These are phyloP conservation scores for Thecophora atra DNA, from an alignment of 2,888 invertebrate genomes.

Conservation along the genomic window DNA sequence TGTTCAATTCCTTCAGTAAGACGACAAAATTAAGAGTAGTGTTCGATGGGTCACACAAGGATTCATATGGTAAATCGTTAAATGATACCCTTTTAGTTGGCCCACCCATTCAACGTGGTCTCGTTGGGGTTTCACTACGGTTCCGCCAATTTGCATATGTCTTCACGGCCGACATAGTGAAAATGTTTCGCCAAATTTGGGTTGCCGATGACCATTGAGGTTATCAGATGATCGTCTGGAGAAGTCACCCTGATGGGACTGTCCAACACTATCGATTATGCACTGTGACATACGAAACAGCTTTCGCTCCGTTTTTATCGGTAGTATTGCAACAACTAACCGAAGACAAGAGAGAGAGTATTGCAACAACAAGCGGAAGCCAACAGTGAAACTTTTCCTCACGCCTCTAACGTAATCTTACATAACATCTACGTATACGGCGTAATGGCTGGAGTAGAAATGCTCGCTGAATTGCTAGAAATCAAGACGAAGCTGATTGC, in stretches of 20 bases:
- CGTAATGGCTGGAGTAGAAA: neutral
- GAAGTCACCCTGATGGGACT: neutral
- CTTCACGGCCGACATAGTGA: too few species aligned
- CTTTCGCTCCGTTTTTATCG: conserved; percentile 3
- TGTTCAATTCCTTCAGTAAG: too few species aligned
- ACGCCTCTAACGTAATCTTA: too few species aligned
- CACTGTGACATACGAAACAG: neutral
- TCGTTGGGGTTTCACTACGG: too few species aligned
- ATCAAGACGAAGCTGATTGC: neutral
- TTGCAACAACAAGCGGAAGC: too few species aligned
- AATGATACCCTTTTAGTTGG: too few species aligned
- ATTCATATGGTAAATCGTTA: too few species aligned
- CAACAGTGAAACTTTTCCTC: too few species aligned
- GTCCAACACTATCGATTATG: too few species aligned
- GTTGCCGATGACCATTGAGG: neutral
- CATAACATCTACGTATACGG: too few species aligned
- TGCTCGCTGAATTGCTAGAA: neutral
- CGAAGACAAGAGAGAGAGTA: too few species aligned
- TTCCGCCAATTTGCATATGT: neutral
- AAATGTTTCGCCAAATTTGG: conserved; percentile 2
- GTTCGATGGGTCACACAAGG: neutral
- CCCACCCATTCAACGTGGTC: neutral
- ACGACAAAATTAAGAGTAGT: conserved; percentile 1
- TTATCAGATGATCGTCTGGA: neutral
- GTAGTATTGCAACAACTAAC: too few species aligned